Evolutionary conservation across 2,888 invertebrate genomes (phyloP).

Genomic region (Scrobipalpa atriplicella): DNA sequence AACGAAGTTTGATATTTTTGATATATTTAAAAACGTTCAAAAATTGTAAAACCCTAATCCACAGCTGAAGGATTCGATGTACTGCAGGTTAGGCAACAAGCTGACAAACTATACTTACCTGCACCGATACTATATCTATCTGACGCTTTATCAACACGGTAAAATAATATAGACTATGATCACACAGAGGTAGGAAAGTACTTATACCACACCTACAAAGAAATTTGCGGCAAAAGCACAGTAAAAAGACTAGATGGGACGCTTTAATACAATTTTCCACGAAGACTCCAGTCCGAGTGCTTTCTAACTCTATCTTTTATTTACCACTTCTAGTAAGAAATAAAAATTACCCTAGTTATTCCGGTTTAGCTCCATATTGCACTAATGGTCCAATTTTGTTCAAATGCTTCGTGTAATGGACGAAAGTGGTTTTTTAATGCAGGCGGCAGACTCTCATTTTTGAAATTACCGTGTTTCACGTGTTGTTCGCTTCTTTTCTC

Average conservation of each 20-base stretch:
- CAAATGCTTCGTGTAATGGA: constrained; percentile 21
- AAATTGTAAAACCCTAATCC: too few relatives aligned
- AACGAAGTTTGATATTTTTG: too few relatives aligned
- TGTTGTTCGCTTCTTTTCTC: constrained; percentile 15
- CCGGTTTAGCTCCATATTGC: constrained; percentile 23
- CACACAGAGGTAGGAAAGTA: too few relatives aligned
- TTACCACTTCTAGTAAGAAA: constrained; percentile 11
- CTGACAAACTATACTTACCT: too few relatives aligned
- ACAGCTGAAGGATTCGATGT: too few relatives aligned
- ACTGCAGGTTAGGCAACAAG: too few relatives aligned
- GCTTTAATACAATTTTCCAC: neutral
- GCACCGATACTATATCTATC: too few relatives aligned
- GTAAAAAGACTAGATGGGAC: neutral
- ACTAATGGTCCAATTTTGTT: constrained; percentile 26
- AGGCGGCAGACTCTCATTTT: constrained; percentile 18
- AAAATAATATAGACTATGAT: too few relatives aligned
- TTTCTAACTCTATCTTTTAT: neutral
- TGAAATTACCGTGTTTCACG: constrained; percentile 14
- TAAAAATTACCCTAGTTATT: constrained; percentile 3
- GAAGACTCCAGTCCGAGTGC: neutral
- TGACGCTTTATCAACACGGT: too few relatives aligned
- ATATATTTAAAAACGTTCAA: too few relatives aligned
- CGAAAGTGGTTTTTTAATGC: constrained; percentile 21
- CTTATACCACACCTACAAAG: too few relatives aligned
- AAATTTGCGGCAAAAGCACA: too few relatives aligned